These are phyloP conservation scores for Orbicella faveolata DNA, from an alignment of 64 coral and sea anemone species.

Conservation along the genomic window DNA sequence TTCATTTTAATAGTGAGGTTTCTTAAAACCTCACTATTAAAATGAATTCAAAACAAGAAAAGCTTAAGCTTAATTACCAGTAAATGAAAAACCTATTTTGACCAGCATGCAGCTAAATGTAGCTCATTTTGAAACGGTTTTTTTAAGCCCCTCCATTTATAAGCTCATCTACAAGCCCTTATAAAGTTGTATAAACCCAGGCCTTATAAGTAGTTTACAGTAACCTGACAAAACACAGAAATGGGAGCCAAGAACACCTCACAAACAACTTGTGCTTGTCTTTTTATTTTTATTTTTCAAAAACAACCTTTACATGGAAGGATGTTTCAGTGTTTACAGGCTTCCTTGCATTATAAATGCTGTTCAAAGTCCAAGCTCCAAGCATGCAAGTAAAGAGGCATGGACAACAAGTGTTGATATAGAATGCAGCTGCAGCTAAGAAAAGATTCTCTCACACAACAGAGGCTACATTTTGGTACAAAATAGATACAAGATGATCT, in stretches of 20 bases:
- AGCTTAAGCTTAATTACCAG: no score
- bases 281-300: conserved; percentile 17
- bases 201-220: no score
- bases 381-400: conserved; percentile 1
- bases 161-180: no score
- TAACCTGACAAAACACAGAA: no score
- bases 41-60: no score
- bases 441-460: background rate
- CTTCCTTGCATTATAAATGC: background rate
- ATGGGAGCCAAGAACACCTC: background rate
- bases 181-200: no score
- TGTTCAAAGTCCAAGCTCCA: conserved; percentile 32
- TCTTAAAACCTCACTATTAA: no score
- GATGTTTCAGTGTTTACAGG: background rate
- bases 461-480: background rate
- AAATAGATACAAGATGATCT: background rate
- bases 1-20: no score
- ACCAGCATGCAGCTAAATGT: no score
- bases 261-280: background rate
- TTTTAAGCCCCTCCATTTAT: no score
- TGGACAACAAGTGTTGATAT: conserved; percentile 38
- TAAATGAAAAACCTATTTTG: no score
- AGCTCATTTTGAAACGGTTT: no score
- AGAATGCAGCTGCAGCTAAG: conserved; percentile 13
- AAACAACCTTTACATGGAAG: background rate